Evolutionary conservation across 35 echinoderm and acorn worm genomes (phyloP).

Genomic region (Lytechinus variegatus): DNA sequence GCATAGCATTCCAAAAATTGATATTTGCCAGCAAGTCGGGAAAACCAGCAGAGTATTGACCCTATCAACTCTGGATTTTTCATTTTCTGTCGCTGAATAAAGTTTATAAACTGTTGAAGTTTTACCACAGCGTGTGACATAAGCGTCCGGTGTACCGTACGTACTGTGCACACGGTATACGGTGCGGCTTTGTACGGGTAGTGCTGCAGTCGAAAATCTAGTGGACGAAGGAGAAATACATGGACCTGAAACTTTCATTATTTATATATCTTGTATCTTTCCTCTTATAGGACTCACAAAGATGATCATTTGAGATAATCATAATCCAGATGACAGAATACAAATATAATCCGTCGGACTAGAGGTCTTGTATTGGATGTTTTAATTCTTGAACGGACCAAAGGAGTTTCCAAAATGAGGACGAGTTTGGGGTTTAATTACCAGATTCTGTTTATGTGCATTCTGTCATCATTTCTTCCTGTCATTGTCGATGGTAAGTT

Average conservation of each 20-base stretch:
- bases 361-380: background rate
- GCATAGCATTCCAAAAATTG: background rate
- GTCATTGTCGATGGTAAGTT: background rate
- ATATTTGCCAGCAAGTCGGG: background rate
- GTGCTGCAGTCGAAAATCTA: background rate
- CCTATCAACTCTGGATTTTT: background rate
- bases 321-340: background rate
- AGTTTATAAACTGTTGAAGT: background rate
- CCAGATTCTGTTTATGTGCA: background rate
- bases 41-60: background rate
- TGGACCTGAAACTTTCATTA: background rate
- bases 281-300: background rate
- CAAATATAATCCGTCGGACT: background rate
- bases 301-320: background rate
- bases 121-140: background rate
- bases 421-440: background rate
- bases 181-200: background rate
- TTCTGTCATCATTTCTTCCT: background rate
- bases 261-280: background rate
- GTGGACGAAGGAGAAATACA: background rate
- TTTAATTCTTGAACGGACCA: background rate
- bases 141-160: background rate
- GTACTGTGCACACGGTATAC: background rate
- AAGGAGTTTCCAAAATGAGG: constrained; percentile 10
- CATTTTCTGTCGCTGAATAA: background rate